Base-by-base conservation (phyloP, 2,113 vertebrate species). In the Corythornis vintsioides region DNA sequence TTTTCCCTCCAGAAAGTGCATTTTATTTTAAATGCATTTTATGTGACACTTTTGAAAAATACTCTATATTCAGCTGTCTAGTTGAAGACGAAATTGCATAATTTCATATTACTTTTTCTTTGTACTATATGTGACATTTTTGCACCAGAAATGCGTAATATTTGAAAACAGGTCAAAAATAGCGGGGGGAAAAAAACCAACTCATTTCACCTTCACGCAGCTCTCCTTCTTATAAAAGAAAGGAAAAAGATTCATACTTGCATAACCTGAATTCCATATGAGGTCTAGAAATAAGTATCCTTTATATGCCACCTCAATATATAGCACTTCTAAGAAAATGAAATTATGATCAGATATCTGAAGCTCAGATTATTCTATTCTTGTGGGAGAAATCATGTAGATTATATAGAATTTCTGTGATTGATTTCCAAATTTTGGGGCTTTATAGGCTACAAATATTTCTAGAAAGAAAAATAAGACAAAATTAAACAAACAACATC, bases 1-100 rank as follows among this genome's bases (percentile, higher is more conserved):
- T 65, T 73, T 28, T 22, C 7, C 13, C 2, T 67, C 18, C 5
- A 24, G 10, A 70, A 89, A 86, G 2, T 71, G 5, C 13, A 31
- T 70, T 86, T 65, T 85, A 59, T 86, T 89, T 96, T 70, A 83
- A 92, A 83, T 52, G 20, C 3, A 77, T 80, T 91, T 94, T 76
- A 21, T 64, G 67, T 81, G 38, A 53, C 52, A 83, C 15, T 80
- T 88, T 83, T 55, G 67, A 92, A 82, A 91, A 94, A 50, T 77
- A 59, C 13, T 76, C 71, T 55, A 15, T 11, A 42, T 88, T 93
- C 1, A 2, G 9, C 47, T 90, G 75, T 92, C 86, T 90, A 75
- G 22, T 48, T 93, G 80, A 93, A 81, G 40, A 8, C 83, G 52
- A 92, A 94, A 90, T 74, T 65, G 24, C 56, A 67, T 81, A 90